phyloP scores from a whole-genome alignment of 2,888 invertebrate species.

The Strigamia crassipes region DNA sequence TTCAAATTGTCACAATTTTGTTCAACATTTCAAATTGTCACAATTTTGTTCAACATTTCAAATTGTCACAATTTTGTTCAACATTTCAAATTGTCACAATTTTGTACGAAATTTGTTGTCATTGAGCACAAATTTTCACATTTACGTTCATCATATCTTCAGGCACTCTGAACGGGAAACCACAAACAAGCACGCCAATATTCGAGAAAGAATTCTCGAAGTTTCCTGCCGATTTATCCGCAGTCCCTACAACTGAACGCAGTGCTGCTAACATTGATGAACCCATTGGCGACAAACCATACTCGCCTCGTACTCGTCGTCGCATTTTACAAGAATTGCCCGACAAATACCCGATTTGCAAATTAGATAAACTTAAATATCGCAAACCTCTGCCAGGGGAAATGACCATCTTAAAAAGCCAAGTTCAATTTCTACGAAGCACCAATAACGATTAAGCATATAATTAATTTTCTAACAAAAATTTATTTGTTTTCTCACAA shows the following conservation, averaged over 20 bases:
- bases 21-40: no score
- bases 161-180: background rate
- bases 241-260: background rate
- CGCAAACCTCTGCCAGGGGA: background rate
- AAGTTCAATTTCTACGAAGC: background rate
- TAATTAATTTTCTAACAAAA: background rate
- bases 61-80: no score
- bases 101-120: no score
- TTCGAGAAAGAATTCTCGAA: background rate
- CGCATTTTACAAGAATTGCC: background rate
- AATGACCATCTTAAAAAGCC: background rate
- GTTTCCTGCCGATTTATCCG: background rate
- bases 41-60: no score
- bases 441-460: background rate
- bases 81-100: no score
- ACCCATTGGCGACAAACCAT: background rate
- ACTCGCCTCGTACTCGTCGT: background rate
- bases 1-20: no score
- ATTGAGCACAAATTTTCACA: no score
- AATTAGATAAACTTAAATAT: background rate
- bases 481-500: background rate
- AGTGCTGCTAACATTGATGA: background rate
- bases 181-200: background rate
- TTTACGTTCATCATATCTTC: no score
- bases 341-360: background rate